Conservation (phyloP, 2,113 vertebrate genomes). For the Ceuthmochares aereus region DNA sequence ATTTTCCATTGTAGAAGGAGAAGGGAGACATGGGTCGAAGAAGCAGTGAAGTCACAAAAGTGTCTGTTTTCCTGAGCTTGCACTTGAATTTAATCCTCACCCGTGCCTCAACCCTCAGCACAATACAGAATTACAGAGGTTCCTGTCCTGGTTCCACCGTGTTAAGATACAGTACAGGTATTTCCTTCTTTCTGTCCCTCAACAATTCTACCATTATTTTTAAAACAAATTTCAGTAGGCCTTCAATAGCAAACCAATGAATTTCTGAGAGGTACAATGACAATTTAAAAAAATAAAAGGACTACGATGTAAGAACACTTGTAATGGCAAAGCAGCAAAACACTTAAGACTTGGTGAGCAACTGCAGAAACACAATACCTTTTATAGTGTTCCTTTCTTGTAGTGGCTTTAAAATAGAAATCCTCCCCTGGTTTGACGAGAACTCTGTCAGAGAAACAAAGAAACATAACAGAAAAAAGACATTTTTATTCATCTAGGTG, state of each 20-base stretch:
- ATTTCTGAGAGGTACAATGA: not conserved
- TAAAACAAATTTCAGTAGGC: not conserved
- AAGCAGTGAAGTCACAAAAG: not conserved
- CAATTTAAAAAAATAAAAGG: not conserved
- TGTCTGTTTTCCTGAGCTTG: not conserved
- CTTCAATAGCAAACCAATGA: not conserved
- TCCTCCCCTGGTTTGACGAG: not conserved
- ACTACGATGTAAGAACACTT: not conserved
- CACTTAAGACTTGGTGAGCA: not conserved
- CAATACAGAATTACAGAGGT: rapidly evolving
- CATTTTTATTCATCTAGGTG: not conserved
- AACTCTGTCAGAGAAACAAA: constrained; percentile 48
- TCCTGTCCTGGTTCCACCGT: not conserved
- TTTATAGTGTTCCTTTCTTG: not conserved
- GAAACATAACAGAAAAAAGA: not conserved
- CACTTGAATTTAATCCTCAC: not conserved
- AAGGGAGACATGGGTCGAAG: not conserved
- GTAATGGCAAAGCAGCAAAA: not conserved
- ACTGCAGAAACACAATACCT: constrained; percentile 42
- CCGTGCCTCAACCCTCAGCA: not conserved
- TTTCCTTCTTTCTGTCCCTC: not conserved
- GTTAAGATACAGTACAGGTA: rapidly evolving
- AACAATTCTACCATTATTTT: not conserved
- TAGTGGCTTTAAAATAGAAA: not conserved
- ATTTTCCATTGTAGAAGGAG: not conserved